A percentile compares a stretch with the other conserved stretches of the same genome.
These are phyloP conservation scores for Sorex fumeus DNA, from an alignment of 2,113 vertebrate genomes.

Conservation along the genomic window DNA sequence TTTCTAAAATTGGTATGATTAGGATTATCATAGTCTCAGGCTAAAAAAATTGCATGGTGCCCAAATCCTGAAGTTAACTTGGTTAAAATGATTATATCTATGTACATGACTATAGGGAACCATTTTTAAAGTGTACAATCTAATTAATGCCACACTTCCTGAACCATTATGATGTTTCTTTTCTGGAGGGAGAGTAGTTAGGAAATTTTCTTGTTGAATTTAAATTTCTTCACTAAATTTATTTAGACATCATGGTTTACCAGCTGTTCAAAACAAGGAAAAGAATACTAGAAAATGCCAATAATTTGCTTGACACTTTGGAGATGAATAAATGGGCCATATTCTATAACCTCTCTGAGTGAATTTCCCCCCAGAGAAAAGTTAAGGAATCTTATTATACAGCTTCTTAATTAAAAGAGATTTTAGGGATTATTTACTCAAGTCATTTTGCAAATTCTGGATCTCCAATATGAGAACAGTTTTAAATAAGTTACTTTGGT, in stretches of 20 bases:
- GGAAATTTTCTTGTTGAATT: constrained; percentile 46
- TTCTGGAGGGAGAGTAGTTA: constrained; percentile 21
- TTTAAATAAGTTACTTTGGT: background rate
- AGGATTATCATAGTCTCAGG: background rate
- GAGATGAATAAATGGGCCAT: constrained; percentile 44
- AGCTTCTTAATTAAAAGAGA: constrained; percentile 25
- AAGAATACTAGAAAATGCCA: constrained; percentile 7
- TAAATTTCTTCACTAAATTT: background rate
- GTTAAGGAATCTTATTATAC: background rate
- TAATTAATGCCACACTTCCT: constrained; percentile 27
- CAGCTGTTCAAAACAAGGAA: background rate
- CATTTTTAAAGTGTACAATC: constrained; percentile 25
- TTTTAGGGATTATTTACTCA: background rate
- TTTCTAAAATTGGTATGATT: constrained; percentile 35
- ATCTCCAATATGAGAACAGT: background rate
- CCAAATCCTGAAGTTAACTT: constrained; percentile 30
- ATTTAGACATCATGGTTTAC: no score
- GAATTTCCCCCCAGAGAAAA: constrained; percentile 19
- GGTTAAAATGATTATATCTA: constrained; percentile 3
- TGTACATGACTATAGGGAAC: background rate
- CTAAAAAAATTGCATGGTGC: constrained; percentile 17
- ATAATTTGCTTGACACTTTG: background rate
- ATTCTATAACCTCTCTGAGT: constrained; percentile 6
- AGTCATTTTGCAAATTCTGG: constrained; percentile 31
- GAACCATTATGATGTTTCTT: constrained; percentile 38